Conservation (phyloP, 2,113 vertebrate genomes). For the Pogona vitticeps region DNA sequence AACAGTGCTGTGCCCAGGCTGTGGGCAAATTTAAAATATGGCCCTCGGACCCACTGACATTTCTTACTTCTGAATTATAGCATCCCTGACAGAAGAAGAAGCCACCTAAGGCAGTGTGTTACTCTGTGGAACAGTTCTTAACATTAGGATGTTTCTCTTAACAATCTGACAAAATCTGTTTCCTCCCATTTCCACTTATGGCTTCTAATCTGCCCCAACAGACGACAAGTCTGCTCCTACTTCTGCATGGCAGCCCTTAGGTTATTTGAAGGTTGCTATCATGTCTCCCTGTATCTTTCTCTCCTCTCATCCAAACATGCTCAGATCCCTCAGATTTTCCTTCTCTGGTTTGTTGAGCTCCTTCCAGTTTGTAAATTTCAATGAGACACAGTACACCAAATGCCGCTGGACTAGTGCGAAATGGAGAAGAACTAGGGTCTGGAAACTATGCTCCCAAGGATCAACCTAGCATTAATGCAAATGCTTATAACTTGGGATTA, state of each 20-base stretch:
- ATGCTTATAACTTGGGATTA: too few species aligned
- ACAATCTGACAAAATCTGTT: not conserved
- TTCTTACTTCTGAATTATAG: not conserved
- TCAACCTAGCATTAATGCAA: too few species aligned
- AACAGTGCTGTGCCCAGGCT: too few species aligned
- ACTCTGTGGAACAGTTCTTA: not conserved
- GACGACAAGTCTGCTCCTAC: not conserved
- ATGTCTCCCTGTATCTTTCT: not conserved
- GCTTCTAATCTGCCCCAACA: not conserved
- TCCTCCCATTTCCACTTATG: not conserved
- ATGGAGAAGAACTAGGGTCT: not conserved
- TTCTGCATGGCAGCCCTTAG: not conserved
- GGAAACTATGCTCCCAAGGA: not conserved
- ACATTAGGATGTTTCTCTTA: not conserved
- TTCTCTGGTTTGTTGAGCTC: not conserved
- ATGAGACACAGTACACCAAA: too few species aligned
- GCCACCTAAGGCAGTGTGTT: not conserved
- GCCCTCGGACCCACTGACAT: too few species aligned
- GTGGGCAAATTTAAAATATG: too few species aligned
- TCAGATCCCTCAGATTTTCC: not conserved
- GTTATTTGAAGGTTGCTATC: not conserved
- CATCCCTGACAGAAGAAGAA: not conserved
- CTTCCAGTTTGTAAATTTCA: not conserved
- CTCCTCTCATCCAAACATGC: not conserved
- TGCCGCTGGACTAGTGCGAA: not conserved